Evolutionary conservation across 2,113 vertebrate species (phyloP).

Genomic region (Brachirus orientalis): DNA sequence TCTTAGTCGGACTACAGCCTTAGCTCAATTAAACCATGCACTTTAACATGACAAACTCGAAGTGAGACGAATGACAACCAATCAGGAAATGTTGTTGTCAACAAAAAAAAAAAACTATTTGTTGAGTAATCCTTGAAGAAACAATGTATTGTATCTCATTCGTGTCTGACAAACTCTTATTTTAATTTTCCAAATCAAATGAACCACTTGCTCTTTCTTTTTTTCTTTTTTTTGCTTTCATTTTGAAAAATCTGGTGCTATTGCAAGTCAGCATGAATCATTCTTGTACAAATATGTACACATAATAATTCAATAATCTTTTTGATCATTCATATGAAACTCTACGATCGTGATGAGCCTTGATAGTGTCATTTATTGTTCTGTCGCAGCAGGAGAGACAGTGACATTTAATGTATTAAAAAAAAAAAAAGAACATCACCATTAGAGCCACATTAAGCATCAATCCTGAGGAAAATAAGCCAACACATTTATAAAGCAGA

Average conservation of each 20-base stretch:
- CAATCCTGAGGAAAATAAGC: slow-evolving; percentile 41
- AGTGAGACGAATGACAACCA: too few relatives aligned
- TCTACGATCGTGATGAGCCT: neutral
- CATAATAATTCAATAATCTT: neutral
- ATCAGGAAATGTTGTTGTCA: too few relatives aligned
- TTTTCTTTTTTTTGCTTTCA: too few relatives aligned
- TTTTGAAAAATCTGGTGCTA: neutral
- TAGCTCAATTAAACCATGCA: too few relatives aligned
- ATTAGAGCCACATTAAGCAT: slow-evolving; percentile 27
- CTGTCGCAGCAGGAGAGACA: neutral
- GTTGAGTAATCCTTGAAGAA: too few relatives aligned
- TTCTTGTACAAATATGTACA: neutral
- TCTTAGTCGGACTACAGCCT: too few relatives aligned
- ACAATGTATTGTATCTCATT: neutral
- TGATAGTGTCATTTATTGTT: slow-evolving; percentile 9
- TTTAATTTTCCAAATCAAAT: too few relatives aligned
- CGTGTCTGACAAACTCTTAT: too few relatives aligned
- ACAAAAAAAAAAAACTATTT: too few relatives aligned
- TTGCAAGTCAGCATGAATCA: neutral
- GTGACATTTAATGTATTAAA: slow-evolving; percentile 12
- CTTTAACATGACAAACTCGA: too few relatives aligned
- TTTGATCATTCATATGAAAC: slow-evolving; percentile 13
- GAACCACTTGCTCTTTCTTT: too few relatives aligned
- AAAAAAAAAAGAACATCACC: slow-evolving; percentile 14
- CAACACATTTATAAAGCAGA: slow-evolving; percentile 53